These are phyloP conservation scores for Entomyzon cyanotis DNA, from an alignment of 2,113 vertebrate species.

Conservation along the genomic window DNA sequence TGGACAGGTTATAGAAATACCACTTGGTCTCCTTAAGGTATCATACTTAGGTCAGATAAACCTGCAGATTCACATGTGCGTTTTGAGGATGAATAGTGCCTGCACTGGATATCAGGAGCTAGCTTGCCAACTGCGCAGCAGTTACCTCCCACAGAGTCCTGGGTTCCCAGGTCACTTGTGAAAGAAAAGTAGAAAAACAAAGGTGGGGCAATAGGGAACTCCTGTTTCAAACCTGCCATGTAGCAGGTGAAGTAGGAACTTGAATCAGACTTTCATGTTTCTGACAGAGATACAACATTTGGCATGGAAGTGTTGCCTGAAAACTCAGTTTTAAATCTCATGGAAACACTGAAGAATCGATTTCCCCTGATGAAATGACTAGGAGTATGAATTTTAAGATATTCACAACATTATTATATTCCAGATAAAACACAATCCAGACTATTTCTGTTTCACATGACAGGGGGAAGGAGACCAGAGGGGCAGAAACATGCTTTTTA, in stretches of 20 bases:
- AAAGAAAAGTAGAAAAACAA: neutral
- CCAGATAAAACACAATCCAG: neutral
- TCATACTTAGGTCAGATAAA: neutral
- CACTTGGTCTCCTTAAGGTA: neutral
- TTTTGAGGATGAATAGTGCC: neutral
- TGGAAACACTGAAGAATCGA: neutral
- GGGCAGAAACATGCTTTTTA: neutral
- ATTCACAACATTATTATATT: neutral
- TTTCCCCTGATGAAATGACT: neutral
- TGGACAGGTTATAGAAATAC: neutral
- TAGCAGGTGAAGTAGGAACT: neutral
- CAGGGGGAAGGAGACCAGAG: neutral
- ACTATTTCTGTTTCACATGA: neutral
- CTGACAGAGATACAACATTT: rapidly evolving
- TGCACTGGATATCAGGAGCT: neutral
- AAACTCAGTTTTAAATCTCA: neutral
- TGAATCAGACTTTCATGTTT: neutral
- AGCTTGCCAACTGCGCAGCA: neutral
- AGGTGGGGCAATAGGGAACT: neutral
- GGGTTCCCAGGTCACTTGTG: neutral
- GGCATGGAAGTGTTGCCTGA: neutral
- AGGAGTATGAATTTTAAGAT: neutral
- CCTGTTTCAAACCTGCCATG: neutral
- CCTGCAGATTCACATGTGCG: neutral
- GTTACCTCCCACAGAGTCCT: neutral